Conservation (phyloP, 1,140 invertebrate species). For the Drosophila elegans region DNA sequence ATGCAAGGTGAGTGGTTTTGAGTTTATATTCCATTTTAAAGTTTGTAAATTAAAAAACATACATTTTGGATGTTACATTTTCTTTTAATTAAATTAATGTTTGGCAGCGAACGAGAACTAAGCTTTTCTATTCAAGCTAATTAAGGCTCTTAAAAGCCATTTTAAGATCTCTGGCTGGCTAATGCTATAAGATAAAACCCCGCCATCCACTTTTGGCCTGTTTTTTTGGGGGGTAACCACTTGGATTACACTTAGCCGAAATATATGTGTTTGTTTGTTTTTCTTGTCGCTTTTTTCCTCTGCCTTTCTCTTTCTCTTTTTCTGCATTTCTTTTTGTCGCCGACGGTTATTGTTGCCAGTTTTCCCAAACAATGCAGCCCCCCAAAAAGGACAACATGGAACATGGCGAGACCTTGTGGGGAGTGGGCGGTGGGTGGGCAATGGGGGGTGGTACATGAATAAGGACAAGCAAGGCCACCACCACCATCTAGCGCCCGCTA, state of each 20-base stretch:
- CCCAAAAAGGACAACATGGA: slow-evolving; percentile 52
- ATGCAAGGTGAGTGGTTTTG: too few species aligned
- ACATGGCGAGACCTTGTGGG: slow-evolving; percentile 54
- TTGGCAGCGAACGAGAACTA: neutral
- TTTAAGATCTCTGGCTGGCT: slow-evolving; percentile 18
- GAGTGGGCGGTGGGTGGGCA: slow-evolving; percentile 1
- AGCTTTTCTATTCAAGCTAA: slow-evolving; percentile 12
- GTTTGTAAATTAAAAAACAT: too few species aligned
- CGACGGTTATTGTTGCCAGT: slow-evolving; percentile 55
- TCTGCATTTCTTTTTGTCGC: slow-evolving; percentile 55
- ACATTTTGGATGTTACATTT: too few species aligned
- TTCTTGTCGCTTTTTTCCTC: neutral
- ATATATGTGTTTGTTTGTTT: slow-evolving; percentile 32
- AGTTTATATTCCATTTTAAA: too few species aligned
- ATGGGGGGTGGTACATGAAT: slow-evolving; percentile 33
- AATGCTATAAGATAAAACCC: slow-evolving; percentile 12
- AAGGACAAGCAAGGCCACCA: slow-evolving; percentile 70
- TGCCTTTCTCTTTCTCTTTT: slow-evolving; percentile 8
- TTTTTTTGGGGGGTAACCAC: slow-evolving; percentile 41
- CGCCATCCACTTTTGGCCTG: neutral
- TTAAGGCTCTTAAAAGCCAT: slow-evolving; percentile 4
- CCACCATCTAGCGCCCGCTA: slow-evolving; percentile 32
- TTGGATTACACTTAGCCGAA: slow-evolving; percentile 69
- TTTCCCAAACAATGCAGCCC: slow-evolving; percentile 62
- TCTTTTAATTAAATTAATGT: neutral